phyloP scores from a whole-genome alignment of 2,113 vertebrate genomes.

The Epinephelus fuscoguttatus region DNA sequence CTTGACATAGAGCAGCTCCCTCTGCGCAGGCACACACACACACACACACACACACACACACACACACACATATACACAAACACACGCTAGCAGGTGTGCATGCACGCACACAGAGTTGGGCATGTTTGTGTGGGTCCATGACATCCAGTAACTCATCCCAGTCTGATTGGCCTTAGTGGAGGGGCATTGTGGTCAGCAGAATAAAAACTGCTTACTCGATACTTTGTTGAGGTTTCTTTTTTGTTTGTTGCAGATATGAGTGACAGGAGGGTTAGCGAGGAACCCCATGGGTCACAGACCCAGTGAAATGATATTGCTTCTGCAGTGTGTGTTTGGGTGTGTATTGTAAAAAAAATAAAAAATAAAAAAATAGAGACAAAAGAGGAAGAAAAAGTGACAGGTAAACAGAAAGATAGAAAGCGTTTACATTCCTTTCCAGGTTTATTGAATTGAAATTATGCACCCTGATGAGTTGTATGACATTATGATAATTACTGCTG shows the following conservation, averaged over 20 bases:
- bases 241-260: slow-evolving; percentile 75
- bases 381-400: background rate
- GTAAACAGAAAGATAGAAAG: slow-evolving; percentile 1
- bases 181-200: slow-evolving; percentile 78
- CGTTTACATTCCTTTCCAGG: background rate
- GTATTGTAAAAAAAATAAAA: background rate
- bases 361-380: background rate
- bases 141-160: slow-evolving; percentile 73
- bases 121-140: slow-evolving; percentile 54
- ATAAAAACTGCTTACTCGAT: slow-evolving; percentile 74
- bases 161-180: slow-evolving; percentile 62
- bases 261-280: slow-evolving; percentile 75
- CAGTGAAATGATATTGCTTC: slow-evolving; percentile 63
- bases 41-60: slow-evolving; percentile 7
- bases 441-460: background rate
- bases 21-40: background rate
- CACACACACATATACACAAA: slow-evolving; percentile 4
- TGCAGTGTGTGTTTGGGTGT: slow-evolving; percentile 35
- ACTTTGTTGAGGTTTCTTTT: slow-evolving; percentile 67
- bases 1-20: slow-evolving; percentile 10
- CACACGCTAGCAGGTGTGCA: background rate
- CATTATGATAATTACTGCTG: background rate
- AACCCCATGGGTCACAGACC: slow-evolving; percentile 68
- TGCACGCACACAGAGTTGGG: background rate
- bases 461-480: background rate